These are phyloP conservation scores for Phocides pigmalion DNA, from an alignment of 1,140 invertebrate genomes.

Conservation along the genomic window DNA sequence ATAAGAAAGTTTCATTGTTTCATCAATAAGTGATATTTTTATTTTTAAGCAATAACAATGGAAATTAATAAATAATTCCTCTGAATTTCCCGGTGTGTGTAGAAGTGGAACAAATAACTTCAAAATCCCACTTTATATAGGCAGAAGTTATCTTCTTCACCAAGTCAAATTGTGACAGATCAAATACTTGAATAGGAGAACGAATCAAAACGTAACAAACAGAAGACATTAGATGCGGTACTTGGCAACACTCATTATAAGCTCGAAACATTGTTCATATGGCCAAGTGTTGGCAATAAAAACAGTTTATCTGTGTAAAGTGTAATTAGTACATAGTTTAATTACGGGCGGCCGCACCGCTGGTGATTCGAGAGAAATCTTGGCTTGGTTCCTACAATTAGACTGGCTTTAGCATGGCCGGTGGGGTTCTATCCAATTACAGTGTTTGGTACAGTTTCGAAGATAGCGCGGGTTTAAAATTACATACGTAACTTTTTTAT, in stretches of 20 bases:
- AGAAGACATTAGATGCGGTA: background rate
- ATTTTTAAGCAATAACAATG: no score
- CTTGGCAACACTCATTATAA: background rate
- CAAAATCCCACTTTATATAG: no score
- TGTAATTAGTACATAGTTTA: slow-evolving; percentile 74
- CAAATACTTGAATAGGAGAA: no score
- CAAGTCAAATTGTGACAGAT: no score
- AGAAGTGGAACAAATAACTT: no score
- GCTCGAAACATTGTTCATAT: background rate
- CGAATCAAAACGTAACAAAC: background rate
- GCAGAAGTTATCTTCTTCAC: no score
- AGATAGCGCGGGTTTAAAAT: slow-evolving; percentile 16
- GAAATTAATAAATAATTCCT: no score
- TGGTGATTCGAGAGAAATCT: slow-evolving; percentile 68
- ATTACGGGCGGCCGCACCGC: slow-evolving; percentile 53
- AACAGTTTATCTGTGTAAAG: slow-evolving; percentile 58
- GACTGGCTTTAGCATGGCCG: slow-evolving; percentile 61
- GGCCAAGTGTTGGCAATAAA: slow-evolving; percentile 35
- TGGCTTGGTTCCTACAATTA: slow-evolving; percentile 71
- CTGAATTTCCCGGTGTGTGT: no score
- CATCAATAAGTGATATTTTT: no score
- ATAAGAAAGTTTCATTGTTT: no score
- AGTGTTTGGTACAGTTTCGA: slow-evolving; percentile 39
- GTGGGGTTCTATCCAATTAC: slow-evolving; percentile 63
- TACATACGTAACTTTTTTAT: background rate